Base-by-base conservation (phyloP, 2,797 vertebrate genomes). In the Fundulus diaphanus region DNA sequence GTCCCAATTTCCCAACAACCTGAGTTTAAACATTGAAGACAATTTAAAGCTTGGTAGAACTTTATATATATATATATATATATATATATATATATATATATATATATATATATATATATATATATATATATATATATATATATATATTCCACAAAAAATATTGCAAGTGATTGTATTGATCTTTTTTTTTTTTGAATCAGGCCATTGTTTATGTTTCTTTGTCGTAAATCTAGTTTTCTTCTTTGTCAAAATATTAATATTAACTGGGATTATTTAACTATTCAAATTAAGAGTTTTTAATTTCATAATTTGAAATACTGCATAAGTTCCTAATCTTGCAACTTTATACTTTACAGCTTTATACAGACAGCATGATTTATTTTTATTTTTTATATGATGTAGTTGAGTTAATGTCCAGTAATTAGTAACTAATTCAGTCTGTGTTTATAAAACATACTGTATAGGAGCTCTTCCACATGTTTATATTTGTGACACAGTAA, bases 201-300 rank as follows among this genome's bases (percentile, higher is more conserved):
- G 31, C 2, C 12, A 11, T 65, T 72, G 11, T 48, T 67, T 74
- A 15, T 80, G 56, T 8, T 56, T 70, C 7, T 24, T n/a, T 68
- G 70, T 27, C 20, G 56, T 35, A 33, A 20, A 61, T 20, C 31
- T 33, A 8, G 31, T 63, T 20, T 61, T 44, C 46, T 35, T 33
- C 35, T 72, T 44, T 59, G 9, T 57, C 40, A 46, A 20, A 31
- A 31, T 59, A 31, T 31, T 20, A 54, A 35, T 24, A 31, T 31
- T 31, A 11, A 20, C 12, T 13, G 1, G 29, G 7, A 59, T 20
- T 20, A 59, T 33, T 33, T 59, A n/a, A n/a, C 7, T n/a, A 54
- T 54, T 54, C 51, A 54, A n/a, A n/a, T 11, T 52, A 24, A 11
- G 7, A 24, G 1, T 54, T n/a, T 54, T 54, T n/a, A 9, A 11